phyloP scores from a whole-genome alignment of 2,797 vertebrate species.

The Capromys pilorides region DNA sequence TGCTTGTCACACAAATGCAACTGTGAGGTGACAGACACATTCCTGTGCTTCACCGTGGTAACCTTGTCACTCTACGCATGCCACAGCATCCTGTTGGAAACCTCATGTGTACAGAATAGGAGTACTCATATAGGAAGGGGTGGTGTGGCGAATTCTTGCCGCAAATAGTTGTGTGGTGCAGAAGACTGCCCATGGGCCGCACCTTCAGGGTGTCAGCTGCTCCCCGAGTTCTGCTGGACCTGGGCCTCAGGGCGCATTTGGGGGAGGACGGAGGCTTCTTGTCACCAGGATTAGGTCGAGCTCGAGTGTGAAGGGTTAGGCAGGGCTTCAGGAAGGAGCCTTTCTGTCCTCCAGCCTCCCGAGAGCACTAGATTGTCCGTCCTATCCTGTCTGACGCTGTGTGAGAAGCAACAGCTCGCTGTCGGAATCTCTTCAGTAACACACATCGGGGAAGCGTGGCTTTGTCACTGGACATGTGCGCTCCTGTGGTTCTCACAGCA shows the following conservation, averaged over 20 bases:
- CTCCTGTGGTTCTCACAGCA: neutral
- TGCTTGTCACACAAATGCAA: neutral
- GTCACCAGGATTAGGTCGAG: neutral
- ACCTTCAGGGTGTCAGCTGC: neutral
- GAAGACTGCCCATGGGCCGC: too few species aligned
- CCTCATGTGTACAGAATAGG: neutral
- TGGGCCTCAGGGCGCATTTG: neutral
- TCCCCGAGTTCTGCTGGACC: too few species aligned
- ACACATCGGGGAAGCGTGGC: neutral
- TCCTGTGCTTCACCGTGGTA: neutral
- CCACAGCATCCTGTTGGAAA: neutral
- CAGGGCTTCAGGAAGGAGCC: neutral
- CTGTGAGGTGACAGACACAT: neutral
- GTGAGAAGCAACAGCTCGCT: constrained; percentile 50
- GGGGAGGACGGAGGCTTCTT: neutral
- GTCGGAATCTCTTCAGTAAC: neutral
- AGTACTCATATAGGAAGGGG: neutral
- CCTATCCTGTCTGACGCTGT: neutral
- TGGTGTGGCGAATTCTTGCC: neutral
- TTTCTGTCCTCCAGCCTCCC: neutral
- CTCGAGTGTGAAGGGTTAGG: neutral
- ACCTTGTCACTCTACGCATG: neutral
- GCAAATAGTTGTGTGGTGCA: too few species aligned
- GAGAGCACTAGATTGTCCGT: neutral
- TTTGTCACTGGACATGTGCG: neutral